Evolutionary conservation across 2,113 vertebrate species (phyloP), one percentile per base, ranked within the genome.

Genomic region (Poecile atricapillus): DNA sequence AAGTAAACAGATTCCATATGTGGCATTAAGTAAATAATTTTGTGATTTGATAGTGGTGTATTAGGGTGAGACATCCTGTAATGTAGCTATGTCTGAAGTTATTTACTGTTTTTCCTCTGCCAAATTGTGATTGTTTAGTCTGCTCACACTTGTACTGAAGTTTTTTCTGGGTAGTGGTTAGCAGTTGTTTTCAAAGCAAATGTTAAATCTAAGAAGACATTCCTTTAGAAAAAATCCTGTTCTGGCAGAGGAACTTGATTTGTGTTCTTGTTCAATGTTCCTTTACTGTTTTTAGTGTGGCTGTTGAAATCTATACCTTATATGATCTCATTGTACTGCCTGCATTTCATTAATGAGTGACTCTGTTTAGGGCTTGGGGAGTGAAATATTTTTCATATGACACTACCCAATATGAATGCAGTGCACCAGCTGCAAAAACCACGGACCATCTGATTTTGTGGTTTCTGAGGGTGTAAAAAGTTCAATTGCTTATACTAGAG

Each of bases 351-450:
- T 99, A 99, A 99, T 99, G 98, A 98, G 98, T 98, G 97, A 98
- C 98, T 98, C 98, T 98, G 98, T 98, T 98, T 98, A 97, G 97
- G 92, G 97, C 94, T 98, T 97, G 97, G 97, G 97, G 98, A 99
- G 97, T 98, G 98, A 98, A 99, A 99, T 99, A 99, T 98, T 99
- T 99, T 99, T 99, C 98, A 98, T 98, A 99, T 99, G 99, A 99
- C 98, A 99, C 98, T 98, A 98, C 97, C 97, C 98, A 98, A 97
- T 98, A 98, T 98, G 98, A 99, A 97, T 97, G 96, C 93, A 96
- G 95, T 98, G 97, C 98, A 98, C 98, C 99, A 99, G 99, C 99
- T 99, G 99, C 98, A 98, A 98, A 98, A 98, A 98, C 98, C 98
- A 97, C 98, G 98, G 98, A 97, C 97, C 98, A 98, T 99, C 98